Evolutionary conservation across 2,888 invertebrate species (phyloP).

Genomic region (Diogma glabrata): DNA sequence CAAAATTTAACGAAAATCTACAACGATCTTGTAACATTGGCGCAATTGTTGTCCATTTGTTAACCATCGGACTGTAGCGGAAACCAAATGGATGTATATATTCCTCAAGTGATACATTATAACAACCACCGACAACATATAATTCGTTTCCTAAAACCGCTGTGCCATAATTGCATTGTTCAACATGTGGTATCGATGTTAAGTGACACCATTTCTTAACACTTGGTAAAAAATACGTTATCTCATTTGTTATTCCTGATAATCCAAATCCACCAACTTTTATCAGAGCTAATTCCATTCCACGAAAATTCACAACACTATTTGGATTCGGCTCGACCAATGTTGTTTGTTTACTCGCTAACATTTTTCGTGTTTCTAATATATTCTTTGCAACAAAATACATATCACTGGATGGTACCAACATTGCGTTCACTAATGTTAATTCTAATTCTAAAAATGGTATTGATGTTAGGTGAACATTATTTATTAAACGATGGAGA

Average conservation of each 20-base stretch:
- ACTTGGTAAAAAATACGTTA: slow-evolving; percentile 49
- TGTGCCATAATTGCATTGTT: slow-evolving; percentile 61
- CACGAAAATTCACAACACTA: slow-evolving; percentile 44
- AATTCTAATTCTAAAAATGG: slow-evolving; percentile 14
- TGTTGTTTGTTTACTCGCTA: too few species aligned
- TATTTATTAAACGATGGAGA: slow-evolving; percentile 22
- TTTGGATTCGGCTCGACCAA: too few species aligned
- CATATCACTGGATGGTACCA: too few species aligned
- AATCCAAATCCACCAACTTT: slow-evolving; percentile 55
- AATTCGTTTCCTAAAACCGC: slow-evolving; percentile 55
- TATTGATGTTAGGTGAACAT: slow-evolving; percentile 28
- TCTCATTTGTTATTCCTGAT: slow-evolving; percentile 53
- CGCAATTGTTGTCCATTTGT: slow-evolving; percentile 55
- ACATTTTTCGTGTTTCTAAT: background rate
- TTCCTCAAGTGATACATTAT: slow-evolving; percentile 52
- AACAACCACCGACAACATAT: slow-evolving; percentile 60
- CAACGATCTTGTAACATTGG: slow-evolving; percentile 54
- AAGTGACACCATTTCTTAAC: slow-evolving; percentile 49
- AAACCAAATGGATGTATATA: slow-evolving; percentile 63
- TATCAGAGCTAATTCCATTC: slow-evolving; percentile 54
- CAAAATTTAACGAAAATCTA: slow-evolving; percentile 51
- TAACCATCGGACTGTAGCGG: slow-evolving; percentile 46
- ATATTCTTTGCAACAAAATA: background rate
- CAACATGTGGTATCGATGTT: slow-evolving; percentile 59
- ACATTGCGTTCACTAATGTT: background rate